Base-by-base conservation (phyloP, 2,113 vertebrate genomes). In the Oreotragus oreotragus region DNA sequence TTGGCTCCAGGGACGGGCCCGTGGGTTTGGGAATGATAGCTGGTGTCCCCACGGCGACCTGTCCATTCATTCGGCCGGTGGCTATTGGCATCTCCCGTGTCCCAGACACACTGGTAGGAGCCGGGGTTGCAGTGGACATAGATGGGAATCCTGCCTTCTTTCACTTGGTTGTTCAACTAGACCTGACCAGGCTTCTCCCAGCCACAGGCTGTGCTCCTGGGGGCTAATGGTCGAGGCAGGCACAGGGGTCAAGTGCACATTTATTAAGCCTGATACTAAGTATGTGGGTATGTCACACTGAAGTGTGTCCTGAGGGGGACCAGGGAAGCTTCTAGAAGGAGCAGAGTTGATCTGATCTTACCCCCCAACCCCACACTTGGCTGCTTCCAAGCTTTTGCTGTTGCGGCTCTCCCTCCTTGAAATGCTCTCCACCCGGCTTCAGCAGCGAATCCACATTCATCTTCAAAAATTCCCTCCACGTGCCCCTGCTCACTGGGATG, bases 11-110 rank as follows among this genome's bases (percentile, higher is more conserved):
- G 80, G n/a, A 5, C 0, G 7, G 80, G 51, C 21, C 79, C 0
- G 6, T 0, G 6, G 53, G 33, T 25, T 1, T 2, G 33, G 92
- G 28, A 27, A 39, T 45, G 6, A 10, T 5, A n/a, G 2, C 21
- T 3, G 0, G 0, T 16, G 53, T 13, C 19, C 57, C 28, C 36
- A 5, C 0, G 1, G 3, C 6, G 6, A 9, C 25, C 17, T 36
- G 39, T 64, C 36, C 45, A 2, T 43, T 86, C 25, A 30, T n/a
- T 21, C 53, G 55, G 1, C 51, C 25, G 21, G 4, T 25, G 5
- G 2, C 2, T 4, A 2, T 2, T 25, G 10, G 25, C 33, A 10
- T 45, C 8, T 23, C 0, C 15, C 13, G 0, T 1, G 1, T 49
- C 53, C 51, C 8, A 11, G 77, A 15, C 14, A 17, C 12, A 28